Evolutionary conservation across 37 sponge, comb jelly and placozoan species (phyloP), one percentile per base, ranked within the genome.

Genomic region (Bolinopsis microptera): DNA sequence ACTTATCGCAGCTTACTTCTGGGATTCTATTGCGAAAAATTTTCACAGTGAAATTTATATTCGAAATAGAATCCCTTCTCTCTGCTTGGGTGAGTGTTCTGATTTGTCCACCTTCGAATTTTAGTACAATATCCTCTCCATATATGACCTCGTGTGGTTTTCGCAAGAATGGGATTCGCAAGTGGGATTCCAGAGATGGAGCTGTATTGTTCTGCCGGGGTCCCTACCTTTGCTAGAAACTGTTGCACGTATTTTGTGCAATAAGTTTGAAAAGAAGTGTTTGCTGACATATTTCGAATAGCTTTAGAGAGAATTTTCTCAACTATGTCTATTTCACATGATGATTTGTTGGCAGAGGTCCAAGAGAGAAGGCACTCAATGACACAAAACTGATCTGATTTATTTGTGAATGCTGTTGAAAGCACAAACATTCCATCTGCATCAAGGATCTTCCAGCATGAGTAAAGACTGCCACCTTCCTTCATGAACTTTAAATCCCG

Each of bases 371-470:
- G 30, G 21, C 26, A n/a, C 3, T 70, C 74, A 5, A 70, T 26
- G 21, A 70, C 21, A 70, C 25, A 8, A 70, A 70, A 70, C 26
- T 70, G 74, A 22, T 70, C 74, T 70, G 74, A 28, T 9, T 2
- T 26, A n/a, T 70, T n/a, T 8, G 28, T 70, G 21, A 70, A 70
- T 3, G 74, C 26, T n/a, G 30, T 70, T 22, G 74, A n/a, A 22
- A 70, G 16, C 3, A 70, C 30, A 70, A 2, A 70, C 3, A 70
- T n/a, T 1, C 74, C 74, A 70, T 70, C 74, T 8, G 26, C 74
- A 70, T 70, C 74, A 9, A 70, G 74, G 3, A 8, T n/a, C 30
- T 70, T 70, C 74, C 74, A 70, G 74, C 74, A 70, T 24, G 74
- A 70, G 30, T 28, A 70, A 2, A 70, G 74, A 70, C 21, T 70